Conservation (phyloP, 1,140 invertebrate species). For the Drosophila varians region DNA sequence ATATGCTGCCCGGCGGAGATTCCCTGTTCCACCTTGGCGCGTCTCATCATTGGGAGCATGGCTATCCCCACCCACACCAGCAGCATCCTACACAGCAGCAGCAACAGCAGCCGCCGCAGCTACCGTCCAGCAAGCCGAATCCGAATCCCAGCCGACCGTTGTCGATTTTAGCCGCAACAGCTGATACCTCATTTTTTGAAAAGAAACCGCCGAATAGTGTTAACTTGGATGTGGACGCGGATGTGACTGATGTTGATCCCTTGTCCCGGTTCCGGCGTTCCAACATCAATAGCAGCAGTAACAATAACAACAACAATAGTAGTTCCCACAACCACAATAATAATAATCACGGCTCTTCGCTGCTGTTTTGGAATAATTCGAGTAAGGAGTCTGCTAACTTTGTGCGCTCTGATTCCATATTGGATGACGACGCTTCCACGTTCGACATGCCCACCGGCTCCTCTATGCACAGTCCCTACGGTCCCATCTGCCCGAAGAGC, state of each 20-base stretch:
- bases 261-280: constrained; percentile 41
- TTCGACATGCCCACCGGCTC: constrained; percentile 88
- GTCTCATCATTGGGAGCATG: constrained; percentile 22
- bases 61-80: constrained; percentile 38
- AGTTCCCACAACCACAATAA: constrained; percentile 23
- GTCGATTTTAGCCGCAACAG: constrained; percentile 71
- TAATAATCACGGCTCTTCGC: constrained; percentile 37
- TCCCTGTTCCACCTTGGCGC: constrained; percentile 27
- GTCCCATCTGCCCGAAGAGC: constrained; percentile 90
- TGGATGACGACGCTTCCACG: constrained; percentile 89
- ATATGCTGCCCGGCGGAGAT: constrained; percentile 16
- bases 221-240: constrained; percentile 57
- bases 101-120: constrained; percentile 42
- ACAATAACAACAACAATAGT: constrained; percentile 24
- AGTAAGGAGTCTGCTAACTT: constrained; percentile 84
- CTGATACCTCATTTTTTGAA: constrained; percentile 81
- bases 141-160: constrained; percentile 58
- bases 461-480: constrained; percentile 87
- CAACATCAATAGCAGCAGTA: constrained; percentile 14
- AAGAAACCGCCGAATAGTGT: constrained; percentile 78
- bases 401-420: constrained; percentile 87
- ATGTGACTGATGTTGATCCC: constrained; percentile 38
- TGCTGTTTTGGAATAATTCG: constrained; percentile 60
- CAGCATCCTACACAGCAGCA: constrained; percentile 40
- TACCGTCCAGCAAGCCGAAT: constrained; percentile 71